These are phyloP conservation scores for Gorilla gorilla DNA, from an alignment of 2,113 vertebrate genomes.

Conservation along the genomic window DNA sequence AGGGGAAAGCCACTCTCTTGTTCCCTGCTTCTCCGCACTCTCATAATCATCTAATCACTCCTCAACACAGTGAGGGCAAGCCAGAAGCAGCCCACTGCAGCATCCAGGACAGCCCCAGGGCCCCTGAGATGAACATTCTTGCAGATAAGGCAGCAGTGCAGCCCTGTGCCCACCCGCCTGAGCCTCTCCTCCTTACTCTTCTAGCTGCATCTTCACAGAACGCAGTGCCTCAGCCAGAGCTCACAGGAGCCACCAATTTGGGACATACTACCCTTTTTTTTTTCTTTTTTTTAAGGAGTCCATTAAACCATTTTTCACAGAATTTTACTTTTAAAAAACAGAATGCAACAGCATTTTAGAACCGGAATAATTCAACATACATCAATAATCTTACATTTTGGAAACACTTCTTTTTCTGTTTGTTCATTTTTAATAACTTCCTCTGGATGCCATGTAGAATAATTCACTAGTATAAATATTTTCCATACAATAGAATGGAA, in stretches of 20 bases:
- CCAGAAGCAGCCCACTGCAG: neutral
- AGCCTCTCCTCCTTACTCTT: neutral
- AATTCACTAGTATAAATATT: constrained; percentile 46
- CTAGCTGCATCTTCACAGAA: neutral
- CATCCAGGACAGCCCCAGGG: neutral
- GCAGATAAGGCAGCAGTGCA: neutral
- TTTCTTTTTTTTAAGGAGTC: neutral
- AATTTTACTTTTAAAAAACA: constrained; percentile 10
- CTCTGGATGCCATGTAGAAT: neutral
- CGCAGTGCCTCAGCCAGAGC: neutral
- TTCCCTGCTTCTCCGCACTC: neutral
- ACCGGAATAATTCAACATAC: neutral
- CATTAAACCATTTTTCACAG: constrained; percentile 17
- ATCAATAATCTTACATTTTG: neutral
- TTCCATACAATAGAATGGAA: constrained; percentile 61
- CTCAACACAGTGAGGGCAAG: neutral
- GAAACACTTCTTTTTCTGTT: constrained; percentile 37
- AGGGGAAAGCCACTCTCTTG: neutral
- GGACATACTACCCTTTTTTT: neutral
- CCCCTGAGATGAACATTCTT: too few relatives aligned
- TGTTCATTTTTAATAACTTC: constrained; percentile 47
- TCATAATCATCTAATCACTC: neutral
- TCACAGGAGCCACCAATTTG: neutral
- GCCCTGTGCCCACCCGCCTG: neutral
- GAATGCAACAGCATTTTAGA: neutral